These are phyloP conservation scores for Diceros bicornis DNA, from an alignment of 2,797 vertebrate genomes.

Conservation along the genomic window DNA sequence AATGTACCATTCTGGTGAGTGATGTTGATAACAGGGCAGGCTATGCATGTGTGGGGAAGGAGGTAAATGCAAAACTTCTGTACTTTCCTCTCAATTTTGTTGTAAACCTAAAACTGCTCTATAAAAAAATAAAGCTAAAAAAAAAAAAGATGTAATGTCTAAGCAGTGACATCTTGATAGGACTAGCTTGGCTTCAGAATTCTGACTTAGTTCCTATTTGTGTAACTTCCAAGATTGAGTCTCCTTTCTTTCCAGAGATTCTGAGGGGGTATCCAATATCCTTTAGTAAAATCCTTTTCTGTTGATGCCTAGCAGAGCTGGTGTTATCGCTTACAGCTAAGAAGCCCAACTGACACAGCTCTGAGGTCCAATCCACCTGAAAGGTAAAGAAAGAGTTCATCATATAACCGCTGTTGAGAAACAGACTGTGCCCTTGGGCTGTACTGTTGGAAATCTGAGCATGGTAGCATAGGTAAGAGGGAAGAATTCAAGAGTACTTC, in stretches of 20 bases:
- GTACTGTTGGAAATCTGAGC: not conserved
- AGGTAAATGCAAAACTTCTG: not conserved
- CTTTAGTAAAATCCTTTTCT: slow-evolving; percentile 47
- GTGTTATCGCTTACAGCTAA: slow-evolving; percentile 16
- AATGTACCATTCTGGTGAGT: not conserved
- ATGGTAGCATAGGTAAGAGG: not conserved
- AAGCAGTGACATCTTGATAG: not conserved
- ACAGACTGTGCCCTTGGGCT: not conserved
- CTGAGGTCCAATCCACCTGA: not conserved
- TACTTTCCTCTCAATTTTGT: not conserved
- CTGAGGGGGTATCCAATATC: not conserved
- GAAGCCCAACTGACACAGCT: not conserved
- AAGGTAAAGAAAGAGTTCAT: slow-evolving; percentile 15
- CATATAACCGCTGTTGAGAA: not conserved
- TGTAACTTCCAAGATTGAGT: not conserved
- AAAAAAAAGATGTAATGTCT: not conserved
- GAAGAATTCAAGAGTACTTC: not conserved
- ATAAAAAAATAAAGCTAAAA: not conserved
- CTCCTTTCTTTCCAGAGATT: not conserved
- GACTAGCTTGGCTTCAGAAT: not conserved
- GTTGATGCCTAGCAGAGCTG: slow-evolving; percentile 20
- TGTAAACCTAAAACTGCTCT: not conserved
- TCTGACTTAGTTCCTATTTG: not conserved
- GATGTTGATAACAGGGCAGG: not conserved
- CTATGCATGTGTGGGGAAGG: not conserved